Evolutionary conservation across 2,797 vertebrate species (phyloP).

Genomic region (Chloroceryle inda): DNA sequence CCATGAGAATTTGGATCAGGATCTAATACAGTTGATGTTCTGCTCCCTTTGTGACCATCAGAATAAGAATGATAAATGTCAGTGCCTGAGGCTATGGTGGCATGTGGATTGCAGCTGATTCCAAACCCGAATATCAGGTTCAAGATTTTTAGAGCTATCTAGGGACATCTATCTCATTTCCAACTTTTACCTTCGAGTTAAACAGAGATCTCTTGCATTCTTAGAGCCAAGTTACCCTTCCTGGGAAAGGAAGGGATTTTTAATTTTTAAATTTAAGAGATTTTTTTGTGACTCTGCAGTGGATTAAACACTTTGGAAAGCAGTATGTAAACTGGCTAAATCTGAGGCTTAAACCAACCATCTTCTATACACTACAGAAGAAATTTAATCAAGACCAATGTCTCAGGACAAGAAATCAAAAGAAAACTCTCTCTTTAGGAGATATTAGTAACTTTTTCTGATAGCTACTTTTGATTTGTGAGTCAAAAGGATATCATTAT

Average conservation of each 20-base stretch:
- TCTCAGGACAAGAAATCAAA: slow-evolving; percentile 51
- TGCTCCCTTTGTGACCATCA: not conserved
- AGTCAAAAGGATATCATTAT: slow-evolving; percentile 37
- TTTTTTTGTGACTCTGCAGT: slow-evolving; percentile 12
- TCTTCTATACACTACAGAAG: slow-evolving; percentile 35
- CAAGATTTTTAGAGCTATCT: not conserved
- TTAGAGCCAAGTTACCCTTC: not conserved
- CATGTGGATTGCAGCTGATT: slow-evolving; percentile 6
- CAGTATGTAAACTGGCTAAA: not conserved
- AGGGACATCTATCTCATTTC: slow-evolving; percentile 11
- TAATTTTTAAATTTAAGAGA: not conserved
- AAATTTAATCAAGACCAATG: slow-evolving; percentile 31
- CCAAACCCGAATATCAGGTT: not conserved
- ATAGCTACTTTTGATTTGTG: slow-evolving; percentile 59
- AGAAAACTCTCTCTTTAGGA: slow-evolving; percentile 27
- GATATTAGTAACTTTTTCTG: slow-evolving; percentile 58
- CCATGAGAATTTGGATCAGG: not conserved
- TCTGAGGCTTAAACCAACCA: slow-evolving; percentile 25
- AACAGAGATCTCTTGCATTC: slow-evolving; percentile 26
- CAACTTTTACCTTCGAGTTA: slow-evolving; percentile 12
- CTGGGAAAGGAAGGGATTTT: not conserved
- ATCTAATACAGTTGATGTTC: not conserved
- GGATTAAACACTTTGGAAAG: not conserved
- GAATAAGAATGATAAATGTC: not conserved
- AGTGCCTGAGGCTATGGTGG: not conserved